These are phyloP conservation scores for Brachionus koreanus DNA, from an alignment of 1,140 invertebrate species.

Conservation along the genomic window DNA sequence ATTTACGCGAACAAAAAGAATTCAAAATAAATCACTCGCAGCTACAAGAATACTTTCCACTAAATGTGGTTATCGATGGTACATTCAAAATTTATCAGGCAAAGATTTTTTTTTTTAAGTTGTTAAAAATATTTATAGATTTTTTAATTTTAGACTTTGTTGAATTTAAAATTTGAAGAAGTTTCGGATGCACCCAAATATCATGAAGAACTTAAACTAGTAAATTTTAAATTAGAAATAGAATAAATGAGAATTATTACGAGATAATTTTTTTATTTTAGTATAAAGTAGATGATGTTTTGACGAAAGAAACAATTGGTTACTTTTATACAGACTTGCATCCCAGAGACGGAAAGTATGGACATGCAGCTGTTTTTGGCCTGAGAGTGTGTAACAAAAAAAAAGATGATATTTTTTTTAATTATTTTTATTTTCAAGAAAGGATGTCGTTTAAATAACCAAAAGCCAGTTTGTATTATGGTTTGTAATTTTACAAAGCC, in stretches of 20 bases:
- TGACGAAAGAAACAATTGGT: conserved; percentile 56
- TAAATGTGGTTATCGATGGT: conserved; percentile 61
- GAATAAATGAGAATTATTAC: not conserved
- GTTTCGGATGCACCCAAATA: conserved; percentile 58
- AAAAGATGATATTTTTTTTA: not conserved
- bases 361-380: conserved; percentile 60
- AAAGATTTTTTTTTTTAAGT: not conserved
- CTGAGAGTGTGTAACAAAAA: conserved; percentile 46
- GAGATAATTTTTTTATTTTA: conserved; percentile 41
- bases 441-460: conserved; percentile 47
- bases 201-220: conserved; percentile 62
- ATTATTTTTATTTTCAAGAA: conserved; percentile 20
- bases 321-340: conserved; percentile 63
- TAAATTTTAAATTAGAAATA: conserved; percentile 50
- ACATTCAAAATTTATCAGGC: conserved; percentile 62
- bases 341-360: conserved; percentile 63
- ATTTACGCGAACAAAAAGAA: conserved; percentile 60
- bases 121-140: no score
- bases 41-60: conserved; percentile 63
- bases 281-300: conserved; percentile 60
- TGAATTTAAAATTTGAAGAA: conserved; percentile 59
- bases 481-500: conserved; percentile 63
- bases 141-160: conserved; percentile 52
- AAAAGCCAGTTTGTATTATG: conserved; percentile 61
- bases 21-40: conserved; percentile 62